A percentile compares a stretch with the other conserved stretches of the same genome.
These are phyloP conservation scores for Trachelus iudaicus DNA, from an alignment of 2,888 invertebrate genomes.

Conservation along the genomic window DNA sequence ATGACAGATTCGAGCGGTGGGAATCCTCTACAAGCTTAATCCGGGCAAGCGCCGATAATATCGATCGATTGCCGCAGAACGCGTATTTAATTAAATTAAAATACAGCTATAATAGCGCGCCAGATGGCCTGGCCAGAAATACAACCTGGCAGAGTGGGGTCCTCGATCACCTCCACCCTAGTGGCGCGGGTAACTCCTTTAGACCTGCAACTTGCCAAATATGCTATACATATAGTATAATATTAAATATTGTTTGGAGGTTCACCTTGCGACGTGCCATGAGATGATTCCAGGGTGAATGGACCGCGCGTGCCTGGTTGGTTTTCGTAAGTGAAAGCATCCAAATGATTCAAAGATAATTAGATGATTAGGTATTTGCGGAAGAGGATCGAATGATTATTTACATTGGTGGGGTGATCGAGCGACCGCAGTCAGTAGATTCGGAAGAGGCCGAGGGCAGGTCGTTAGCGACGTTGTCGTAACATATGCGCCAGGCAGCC, in stretches of 20 bases:
- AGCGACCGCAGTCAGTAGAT: conserved; percentile 62
- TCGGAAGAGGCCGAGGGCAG: conserved; percentile 55
- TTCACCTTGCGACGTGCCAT: too few relatives aligned
- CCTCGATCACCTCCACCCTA: conserved; percentile 25
- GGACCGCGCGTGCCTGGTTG: too few relatives aligned
- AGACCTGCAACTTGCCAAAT: conserved; percentile 61
- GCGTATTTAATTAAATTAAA: conserved; percentile 65
- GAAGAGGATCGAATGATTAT: conserved; percentile 60
- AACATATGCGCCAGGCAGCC: conserved; percentile 65
- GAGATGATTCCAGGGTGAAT: too few relatives aligned
- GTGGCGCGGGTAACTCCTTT: conserved; percentile 60
- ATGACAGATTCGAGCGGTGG: conserved; percentile 58
- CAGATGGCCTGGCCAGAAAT: conserved; percentile 61
- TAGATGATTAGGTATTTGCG: too few relatives aligned
- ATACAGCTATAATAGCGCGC: conserved; percentile 64
- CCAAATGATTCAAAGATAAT: too few relatives aligned
- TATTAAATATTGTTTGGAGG: too few relatives aligned
- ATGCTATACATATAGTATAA: conserved; percentile 9
- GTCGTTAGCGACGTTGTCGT: conserved; percentile 64
- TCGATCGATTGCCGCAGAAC: conserved; percentile 56
- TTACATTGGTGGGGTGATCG: conserved; percentile 57
- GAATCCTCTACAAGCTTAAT: conserved; percentile 58
- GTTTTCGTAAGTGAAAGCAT: too few relatives aligned
- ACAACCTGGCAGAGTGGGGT: conserved; percentile 57
- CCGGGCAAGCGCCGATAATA: conserved; percentile 62